phyloP scores from a whole-genome alignment of 2,888 invertebrate genomes.

The Apodemia zela region DNA sequence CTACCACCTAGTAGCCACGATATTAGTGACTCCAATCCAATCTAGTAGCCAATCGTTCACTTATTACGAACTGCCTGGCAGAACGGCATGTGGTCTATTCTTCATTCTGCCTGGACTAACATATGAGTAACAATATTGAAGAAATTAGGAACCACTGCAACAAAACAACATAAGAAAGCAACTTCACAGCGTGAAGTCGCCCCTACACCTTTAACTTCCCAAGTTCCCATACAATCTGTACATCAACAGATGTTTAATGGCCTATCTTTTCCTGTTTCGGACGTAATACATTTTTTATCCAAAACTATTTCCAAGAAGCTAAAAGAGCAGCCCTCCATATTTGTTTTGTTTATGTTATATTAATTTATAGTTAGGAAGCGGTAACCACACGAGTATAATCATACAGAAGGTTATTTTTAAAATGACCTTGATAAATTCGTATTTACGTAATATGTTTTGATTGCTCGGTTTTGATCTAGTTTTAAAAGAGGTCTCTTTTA shows the following conservation, averaged over 20 bases:
- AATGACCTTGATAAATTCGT: not conserved
- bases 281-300: conserved; percentile 24
- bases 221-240: conserved; percentile 7
- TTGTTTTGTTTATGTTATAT: conserved; percentile 50
- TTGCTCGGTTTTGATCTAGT: not conserved
- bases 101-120: too few species aligned
- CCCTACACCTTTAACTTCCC: not conserved
- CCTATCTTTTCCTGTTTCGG: conserved; percentile 12
- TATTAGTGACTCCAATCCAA: too few species aligned
- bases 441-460: not conserved
- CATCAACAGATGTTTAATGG: conserved; percentile 8
- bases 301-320: conserved; percentile 23
- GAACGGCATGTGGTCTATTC: too few species aligned
- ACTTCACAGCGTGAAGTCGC: not conserved
- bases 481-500: too few species aligned
- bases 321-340: conserved; percentile 30
- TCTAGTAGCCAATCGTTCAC: too few species aligned
- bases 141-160: too few species aligned
- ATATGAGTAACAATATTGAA: too few species aligned
- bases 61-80: too few species aligned
- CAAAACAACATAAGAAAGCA: not conserved
- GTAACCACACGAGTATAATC: conserved; percentile 24
- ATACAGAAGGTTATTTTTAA: conserved; percentile 1
- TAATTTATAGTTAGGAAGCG: conserved; percentile 53
- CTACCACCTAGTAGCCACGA: too few species aligned